These are phyloP conservation scores for Eupithecia subumbrata DNA, from an alignment of 2,888 invertebrate species.

Conservation along the genomic window DNA sequence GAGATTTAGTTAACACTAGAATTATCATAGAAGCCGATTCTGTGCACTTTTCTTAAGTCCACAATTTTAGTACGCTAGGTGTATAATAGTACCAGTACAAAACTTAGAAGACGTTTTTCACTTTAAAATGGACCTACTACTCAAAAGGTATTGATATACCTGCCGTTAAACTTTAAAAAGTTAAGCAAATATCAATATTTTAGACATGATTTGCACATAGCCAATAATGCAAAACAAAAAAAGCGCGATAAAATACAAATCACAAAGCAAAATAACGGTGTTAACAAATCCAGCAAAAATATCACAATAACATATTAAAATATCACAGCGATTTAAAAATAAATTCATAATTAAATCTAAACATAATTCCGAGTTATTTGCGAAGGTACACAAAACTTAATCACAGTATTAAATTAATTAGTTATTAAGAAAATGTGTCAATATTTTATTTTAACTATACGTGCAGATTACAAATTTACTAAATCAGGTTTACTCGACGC, in stretches of 20 bases:
- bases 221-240: not conserved
- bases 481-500: not conserved
- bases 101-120: not conserved
- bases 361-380: conserved; percentile 6
- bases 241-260: not conserved
- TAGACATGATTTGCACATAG: not conserved
- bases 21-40: not conserved
- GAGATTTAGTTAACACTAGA: conserved; percentile 6
- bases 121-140: not conserved
- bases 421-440: not conserved
- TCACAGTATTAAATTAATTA: not conserved
- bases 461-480: conserved; percentile 13
- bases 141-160: not conserved
- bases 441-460: conserved; percentile 14
- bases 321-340: conserved; percentile 48
- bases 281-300: conserved; percentile 9
- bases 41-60: not conserved
- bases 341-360: conserved; percentile 30
- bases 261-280: not conserved
- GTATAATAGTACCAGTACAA: not conserved
- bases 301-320: conserved; percentile 32
- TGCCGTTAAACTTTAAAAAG: not conserved
- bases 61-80: not conserved
- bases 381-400: not conserved
- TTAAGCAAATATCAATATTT: not conserved